Conservation (phyloP, 2,113 vertebrate genomes). For the Archilochus colubris region DNA sequence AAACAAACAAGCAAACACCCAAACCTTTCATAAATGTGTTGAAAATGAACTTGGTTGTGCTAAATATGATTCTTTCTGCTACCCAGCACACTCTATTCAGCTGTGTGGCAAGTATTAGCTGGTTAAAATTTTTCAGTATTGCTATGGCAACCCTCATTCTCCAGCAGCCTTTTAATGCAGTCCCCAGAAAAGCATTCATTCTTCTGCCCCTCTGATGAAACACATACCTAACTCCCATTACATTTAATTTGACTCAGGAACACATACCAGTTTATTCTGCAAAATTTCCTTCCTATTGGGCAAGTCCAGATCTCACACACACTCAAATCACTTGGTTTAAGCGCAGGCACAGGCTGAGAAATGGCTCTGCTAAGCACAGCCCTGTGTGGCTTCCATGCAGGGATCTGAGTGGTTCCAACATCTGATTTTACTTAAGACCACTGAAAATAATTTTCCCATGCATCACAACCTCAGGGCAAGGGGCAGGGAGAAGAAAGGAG, state of each 20-base stretch:
- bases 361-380: neutral
- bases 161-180: neutral
- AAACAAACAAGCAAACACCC: neutral
- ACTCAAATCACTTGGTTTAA: neutral
- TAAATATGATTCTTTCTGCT: neutral
- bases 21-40: constrained; percentile 8
- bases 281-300: neutral
- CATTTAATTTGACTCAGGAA: neutral
- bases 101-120: constrained; percentile 24
- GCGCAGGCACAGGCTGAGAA: neutral
- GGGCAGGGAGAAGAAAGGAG: neutral
- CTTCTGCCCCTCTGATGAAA: neutral
- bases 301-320: neutral
- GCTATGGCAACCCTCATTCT: constrained; percentile 61
- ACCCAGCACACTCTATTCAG: constrained; percentile 12
- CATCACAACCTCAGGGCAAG: neutral
- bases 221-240: neutral
- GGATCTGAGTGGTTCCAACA: neutral
- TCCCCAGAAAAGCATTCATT: neutral
- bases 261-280: neutral
- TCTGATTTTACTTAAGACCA: neutral
- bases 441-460: neutral
- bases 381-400: neutral
- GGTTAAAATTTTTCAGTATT: constrained; percentile 50
- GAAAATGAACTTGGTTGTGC: neutral